These are phyloP conservation scores for Eristalis intricaria DNA, from an alignment of 2,888 invertebrate species.

Conservation along the genomic window DNA sequence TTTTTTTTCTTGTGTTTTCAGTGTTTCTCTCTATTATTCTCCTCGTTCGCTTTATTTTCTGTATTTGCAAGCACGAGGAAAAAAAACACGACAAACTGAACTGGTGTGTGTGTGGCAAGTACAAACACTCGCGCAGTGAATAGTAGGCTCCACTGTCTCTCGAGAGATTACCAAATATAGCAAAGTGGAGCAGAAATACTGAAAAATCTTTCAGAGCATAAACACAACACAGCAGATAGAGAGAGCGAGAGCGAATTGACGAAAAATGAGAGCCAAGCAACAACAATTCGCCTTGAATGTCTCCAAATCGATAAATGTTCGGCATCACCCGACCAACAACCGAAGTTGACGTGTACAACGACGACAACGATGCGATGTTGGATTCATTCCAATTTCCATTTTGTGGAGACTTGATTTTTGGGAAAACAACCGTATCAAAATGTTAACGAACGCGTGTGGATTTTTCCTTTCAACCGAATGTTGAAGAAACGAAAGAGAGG, in stretches of 20 bases:
- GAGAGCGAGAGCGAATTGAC: slow-evolving; percentile 12
- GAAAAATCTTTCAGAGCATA: slow-evolving; percentile 9
- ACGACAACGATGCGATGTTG: background rate
- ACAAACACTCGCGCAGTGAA: slow-evolving; percentile 15
- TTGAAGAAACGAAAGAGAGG: background rate
- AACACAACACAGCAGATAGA: background rate
- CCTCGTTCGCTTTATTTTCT: slow-evolving; percentile 27
- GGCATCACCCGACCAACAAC: slow-evolving; percentile 3
- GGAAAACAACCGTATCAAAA: background rate
- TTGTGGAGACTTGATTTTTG: slow-evolving; percentile 29
- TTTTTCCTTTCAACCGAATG: slow-evolving; percentile 1
- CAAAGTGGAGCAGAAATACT: slow-evolving; percentile 45
- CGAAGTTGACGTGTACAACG: slow-evolving; percentile 14
- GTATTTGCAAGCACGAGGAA: slow-evolving; percentile 16
- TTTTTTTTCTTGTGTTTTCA: slow-evolving; percentile 2
- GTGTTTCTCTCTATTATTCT: slow-evolving; percentile 26
- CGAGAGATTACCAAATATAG: slow-evolving; percentile 53
- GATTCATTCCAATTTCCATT: slow-evolving; percentile 45
- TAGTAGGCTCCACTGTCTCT: background rate
- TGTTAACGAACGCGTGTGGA: background rate
- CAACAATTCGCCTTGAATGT: slow-evolving; percentile 38
- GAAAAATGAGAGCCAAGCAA: slow-evolving; percentile 28
- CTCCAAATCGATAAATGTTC: slow-evolving; percentile 64
- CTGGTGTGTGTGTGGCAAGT: background rate
- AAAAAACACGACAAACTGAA: background rate